Evolutionary conservation across 2,797 vertebrate genomes (phyloP), one percentile per base, ranked within the genome.

Genomic region (Peromyscus nudipes): DNA sequence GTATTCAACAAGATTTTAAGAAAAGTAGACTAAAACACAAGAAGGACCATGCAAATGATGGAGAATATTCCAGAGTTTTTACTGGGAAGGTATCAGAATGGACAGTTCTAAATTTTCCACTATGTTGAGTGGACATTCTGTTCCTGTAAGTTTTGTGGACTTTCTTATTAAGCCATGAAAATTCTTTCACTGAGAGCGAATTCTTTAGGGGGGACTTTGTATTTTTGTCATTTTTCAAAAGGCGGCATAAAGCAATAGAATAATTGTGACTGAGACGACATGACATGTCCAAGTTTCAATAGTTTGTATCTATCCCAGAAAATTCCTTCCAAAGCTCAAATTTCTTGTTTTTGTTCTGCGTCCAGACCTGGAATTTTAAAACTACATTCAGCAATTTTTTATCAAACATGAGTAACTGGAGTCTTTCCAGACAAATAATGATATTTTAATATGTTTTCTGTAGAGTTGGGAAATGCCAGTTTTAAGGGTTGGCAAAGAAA

Each of bases 331-430:
- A 94, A 83, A 96, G 92, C 91, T 97, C 95, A 97, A 83, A 94
- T 92, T 96, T 97, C 92, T 95, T 89, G 57, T 95, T 96, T 96
- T 96, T 97, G 89, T 96, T 96, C 94, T 85, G 52, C 84, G 73
- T 96, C 93, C 93, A 96, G 92, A 96, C 92, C 77, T 95, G 77
- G 46, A 91, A 73, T 65, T 96, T 88, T 92, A 95, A 89, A 92
- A 93, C 91, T 94, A 87, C n/a, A 94, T 95, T 96, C 89, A 97
- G 92, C 96, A 97, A 89, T 97, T 97, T 97, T 97, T 94, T 95
- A 94, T 96, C 95, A 96, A 88, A 93, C 94, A 96, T 81, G 40
- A 97, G 77, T 91, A 46, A 96, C 13, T 96, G 96, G 93, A 96
- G 49, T 94, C 97, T 93, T 96, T 95, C 97, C 93, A 97, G 77